Conservation (phyloP, 2,888 invertebrate species). For the Ditula angustiorana region DNA sequence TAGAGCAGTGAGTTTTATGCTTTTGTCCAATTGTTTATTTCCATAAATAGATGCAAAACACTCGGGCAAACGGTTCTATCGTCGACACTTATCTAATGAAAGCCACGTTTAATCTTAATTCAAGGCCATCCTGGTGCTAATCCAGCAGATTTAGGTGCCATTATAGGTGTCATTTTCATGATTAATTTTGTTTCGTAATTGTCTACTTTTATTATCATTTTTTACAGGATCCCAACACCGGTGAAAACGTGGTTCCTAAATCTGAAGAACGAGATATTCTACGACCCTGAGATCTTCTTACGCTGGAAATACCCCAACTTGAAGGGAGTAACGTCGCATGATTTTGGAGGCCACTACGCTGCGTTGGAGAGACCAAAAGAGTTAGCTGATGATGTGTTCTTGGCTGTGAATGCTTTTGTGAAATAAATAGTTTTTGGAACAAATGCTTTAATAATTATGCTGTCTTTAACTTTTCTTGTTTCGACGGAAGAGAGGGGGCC, state of each 20-base stretch:
- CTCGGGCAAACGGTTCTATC: too few species aligned
- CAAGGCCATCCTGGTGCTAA: too few species aligned
- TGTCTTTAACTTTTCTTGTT: background rate
- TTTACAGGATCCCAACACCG: slow-evolving; percentile 87
- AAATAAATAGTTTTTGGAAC: slow-evolving; percentile 40
- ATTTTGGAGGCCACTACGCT: slow-evolving; percentile 93
- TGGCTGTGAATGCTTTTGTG: slow-evolving; percentile 63
- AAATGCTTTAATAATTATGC: background rate
- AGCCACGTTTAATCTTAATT: too few species aligned
- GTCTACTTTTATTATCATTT: too few species aligned
- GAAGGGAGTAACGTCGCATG: slow-evolving; percentile 86
- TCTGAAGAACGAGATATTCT: slow-evolving; percentile 88
- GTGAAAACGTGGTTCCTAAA: slow-evolving; percentile 91
- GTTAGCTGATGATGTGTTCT: slow-evolving; percentile 88
- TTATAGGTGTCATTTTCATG: too few species aligned
- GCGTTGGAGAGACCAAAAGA: slow-evolving; percentile 92
- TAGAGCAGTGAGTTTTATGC: slow-evolving; percentile 70
- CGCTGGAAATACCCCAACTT: slow-evolving; percentile 87
- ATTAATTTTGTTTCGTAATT: too few species aligned
- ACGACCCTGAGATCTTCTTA: slow-evolving; percentile 86
- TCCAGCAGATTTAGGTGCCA: too few species aligned
- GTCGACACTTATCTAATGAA: too few species aligned
- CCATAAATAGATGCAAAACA: too few species aligned
- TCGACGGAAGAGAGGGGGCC: too few species aligned
- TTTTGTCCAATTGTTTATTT: too few species aligned